Conservation (phyloP, 2,797 vertebrate species). For the Trachops cirrhosus region DNA sequence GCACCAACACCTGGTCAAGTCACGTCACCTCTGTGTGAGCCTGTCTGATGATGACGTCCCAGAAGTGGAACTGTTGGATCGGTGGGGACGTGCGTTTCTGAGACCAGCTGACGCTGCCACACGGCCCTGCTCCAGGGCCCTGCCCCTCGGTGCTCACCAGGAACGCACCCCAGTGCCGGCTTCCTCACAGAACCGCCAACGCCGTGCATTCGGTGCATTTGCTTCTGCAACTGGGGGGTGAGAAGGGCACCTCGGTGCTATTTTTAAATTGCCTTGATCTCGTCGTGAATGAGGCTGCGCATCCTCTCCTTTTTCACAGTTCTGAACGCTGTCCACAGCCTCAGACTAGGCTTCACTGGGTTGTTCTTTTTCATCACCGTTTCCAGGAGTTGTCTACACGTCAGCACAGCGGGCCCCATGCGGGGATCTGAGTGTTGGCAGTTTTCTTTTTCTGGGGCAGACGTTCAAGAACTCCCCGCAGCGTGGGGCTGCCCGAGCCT, state of each 20-base stretch:
- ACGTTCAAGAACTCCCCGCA: not conserved
- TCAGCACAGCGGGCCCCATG: accelerated
- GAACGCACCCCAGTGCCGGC: not conserved
- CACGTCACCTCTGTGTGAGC: not conserved
- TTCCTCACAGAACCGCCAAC: not conserved
- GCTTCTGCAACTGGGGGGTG: not conserved
- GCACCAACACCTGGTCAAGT: accelerated
- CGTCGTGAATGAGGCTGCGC: accelerated
- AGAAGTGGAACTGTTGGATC: not conserved
- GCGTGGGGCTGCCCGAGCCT: not conserved
- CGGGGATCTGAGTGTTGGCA: accelerated
- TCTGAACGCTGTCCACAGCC: not conserved
- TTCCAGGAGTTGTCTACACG: not conserved
- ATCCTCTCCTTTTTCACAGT: not conserved
- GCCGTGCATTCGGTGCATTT: accelerated
- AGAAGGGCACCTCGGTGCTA: accelerated
- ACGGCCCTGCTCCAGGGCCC: not conserved
- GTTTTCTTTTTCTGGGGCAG: not conserved
- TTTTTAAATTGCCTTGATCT: not conserved
- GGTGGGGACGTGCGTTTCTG: not conserved
- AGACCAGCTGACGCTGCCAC: not conserved
- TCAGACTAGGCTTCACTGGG: not conserved
- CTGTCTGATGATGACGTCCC: not conserved
- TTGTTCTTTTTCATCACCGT: not conserved
- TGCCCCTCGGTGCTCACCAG: not conserved